Evolutionary conservation across 2,888 invertebrate genomes (phyloP), one percentile per base, ranked within the genome.

Genomic region (Protonemura montana): DNA sequence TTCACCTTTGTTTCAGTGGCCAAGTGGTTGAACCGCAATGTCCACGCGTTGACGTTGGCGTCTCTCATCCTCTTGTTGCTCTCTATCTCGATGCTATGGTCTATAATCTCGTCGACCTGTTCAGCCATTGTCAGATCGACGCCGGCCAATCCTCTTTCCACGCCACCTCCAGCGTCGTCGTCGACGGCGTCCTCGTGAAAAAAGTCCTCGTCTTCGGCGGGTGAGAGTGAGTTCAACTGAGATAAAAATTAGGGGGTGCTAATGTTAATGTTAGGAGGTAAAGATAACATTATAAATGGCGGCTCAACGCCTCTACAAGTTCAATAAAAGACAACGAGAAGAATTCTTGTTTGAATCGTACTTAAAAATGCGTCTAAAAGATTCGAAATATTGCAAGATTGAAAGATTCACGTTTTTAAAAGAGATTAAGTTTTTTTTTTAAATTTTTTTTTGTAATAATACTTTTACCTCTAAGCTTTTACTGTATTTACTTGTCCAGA

Each of bases 51-150:
- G 90, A 99, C 96, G 91, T 98, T 97, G 87, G 97, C 96, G 84
- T 94, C 94, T 29, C 97, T 94, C 95, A 98, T 98, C 88, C 96
- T 93, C 89, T 97, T 96, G 91, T 98, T 98, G 88, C 97, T 97
- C 90, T 96, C 97, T 87, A 97, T 97, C 92, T 97, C 97, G 87
- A 97, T 96, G 88, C 95, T 96, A 90, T 96, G 95, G 90, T 97
- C 96, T 90, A 97, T 96, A 89, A 96, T 94, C 89, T 96, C 95
- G 89, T 96, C 96, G 85, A 96, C 95, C 93, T 95, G 92, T 88
- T 92, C 91, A 7, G 91, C 90, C 87, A 87, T 87, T 21, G 87
- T 86, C 16, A 87, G 85, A 21, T 81, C 42, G 41, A 81, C 27
- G 29, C 30, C 30, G 29, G 16, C 81, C 29, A 10, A 3, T 10